Conservation (phyloP, 1,140 invertebrate species). For the Drosophila auraria region DNA sequence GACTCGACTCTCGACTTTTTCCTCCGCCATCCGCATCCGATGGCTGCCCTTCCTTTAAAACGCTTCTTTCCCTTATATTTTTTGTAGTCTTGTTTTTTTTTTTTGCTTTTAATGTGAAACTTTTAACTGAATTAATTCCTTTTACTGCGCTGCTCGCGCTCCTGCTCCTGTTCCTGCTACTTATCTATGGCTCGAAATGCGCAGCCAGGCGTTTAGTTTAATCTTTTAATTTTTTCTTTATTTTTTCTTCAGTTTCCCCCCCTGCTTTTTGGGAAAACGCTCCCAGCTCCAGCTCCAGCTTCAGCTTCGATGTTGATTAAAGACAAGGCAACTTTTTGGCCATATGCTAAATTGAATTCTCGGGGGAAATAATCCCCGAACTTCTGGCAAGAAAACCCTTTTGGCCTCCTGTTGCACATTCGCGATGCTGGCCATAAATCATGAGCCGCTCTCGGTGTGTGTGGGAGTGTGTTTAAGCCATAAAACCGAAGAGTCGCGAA, state of each 20-base stretch:
- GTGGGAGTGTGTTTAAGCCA: conserved; percentile 43
- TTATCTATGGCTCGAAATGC: conserved; percentile 65
- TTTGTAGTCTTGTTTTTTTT: conserved; percentile 30
- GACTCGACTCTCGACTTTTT: conserved; percentile 33
- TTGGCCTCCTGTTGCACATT: conserved; percentile 34
- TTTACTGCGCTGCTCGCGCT: conserved; percentile 61
- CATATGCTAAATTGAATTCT: conserved; percentile 56
- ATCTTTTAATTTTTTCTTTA: conserved; percentile 58
- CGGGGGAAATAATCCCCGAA: conserved; percentile 2
- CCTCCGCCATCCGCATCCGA: conserved; percentile 8
- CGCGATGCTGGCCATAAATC: conserved; percentile 62
- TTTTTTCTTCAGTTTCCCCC: conserved; percentile 6
- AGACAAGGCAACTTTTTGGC: conserved; percentile 33
- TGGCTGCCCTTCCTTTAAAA: conserved; percentile 47
- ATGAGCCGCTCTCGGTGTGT: conserved; percentile 24
- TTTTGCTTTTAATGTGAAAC: conserved; percentile 73
- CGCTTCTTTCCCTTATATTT: conserved; percentile 35
- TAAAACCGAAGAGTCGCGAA: conserved; percentile 64
- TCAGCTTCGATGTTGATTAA: conserved; percentile 33
- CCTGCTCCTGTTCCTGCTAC: conserved; percentile 48
- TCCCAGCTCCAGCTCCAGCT: not conserved
- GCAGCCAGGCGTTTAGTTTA: conserved; percentile 66
- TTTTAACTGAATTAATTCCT: conserved; percentile 83
- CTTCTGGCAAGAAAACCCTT: conserved; percentile 11
- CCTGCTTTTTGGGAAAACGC: not conserved